Base-by-base conservation (phyloP, 2,797 vertebrate genomes). In the Dipus sagitta region DNA sequence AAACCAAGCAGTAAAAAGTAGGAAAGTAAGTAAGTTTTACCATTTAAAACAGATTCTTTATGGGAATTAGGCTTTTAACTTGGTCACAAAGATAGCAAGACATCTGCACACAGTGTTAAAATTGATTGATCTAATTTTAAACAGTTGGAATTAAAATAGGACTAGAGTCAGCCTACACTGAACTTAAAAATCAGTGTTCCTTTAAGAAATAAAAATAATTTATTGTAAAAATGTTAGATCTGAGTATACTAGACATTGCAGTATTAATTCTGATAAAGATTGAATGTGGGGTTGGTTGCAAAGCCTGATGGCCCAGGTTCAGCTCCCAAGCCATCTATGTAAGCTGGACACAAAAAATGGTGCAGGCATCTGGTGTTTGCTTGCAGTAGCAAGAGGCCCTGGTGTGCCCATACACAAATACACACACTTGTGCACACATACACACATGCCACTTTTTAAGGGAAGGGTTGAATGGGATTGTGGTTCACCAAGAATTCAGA, bases 91-190 rank as follows among this genome's bases (percentile, higher is more conserved):
- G n/a, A 72, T 70, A 42, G 54, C 26, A 47, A 83, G 88, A 86
- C 62, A 87, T 42, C 74, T 90, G 38, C 67, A 20, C 62, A 42
- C 20, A 67, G 11, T 88, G 60, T 21, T 77, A 76, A 94, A 91
- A n/a, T 13, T 47, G 34, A 91, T 4, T 42, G 47, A 91, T 28
- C 26, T 79, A 47, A 24, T 32, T 76, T 86, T 83, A 90, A 93
- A 92, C 68, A 70, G n/a, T 60, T 80, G 38, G 83, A 65, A 90
- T 26, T 92, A 82, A 90, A 88, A 74, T 34, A 10, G n/a, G 30
- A 64, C 65, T 79, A 71, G 58, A 93, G 58, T 84, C 64, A 58
- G 67, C 23, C 75, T 78, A 54, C 58, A 47, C 13, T 77, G 65
- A 42, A 23, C 60, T 26, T 74, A 24, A 91, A 47, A 82, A 64